Evolutionary conservation across 2,797 vertebrate species (phyloP).

Genomic region (Neosalanx taihuensis): DNA sequence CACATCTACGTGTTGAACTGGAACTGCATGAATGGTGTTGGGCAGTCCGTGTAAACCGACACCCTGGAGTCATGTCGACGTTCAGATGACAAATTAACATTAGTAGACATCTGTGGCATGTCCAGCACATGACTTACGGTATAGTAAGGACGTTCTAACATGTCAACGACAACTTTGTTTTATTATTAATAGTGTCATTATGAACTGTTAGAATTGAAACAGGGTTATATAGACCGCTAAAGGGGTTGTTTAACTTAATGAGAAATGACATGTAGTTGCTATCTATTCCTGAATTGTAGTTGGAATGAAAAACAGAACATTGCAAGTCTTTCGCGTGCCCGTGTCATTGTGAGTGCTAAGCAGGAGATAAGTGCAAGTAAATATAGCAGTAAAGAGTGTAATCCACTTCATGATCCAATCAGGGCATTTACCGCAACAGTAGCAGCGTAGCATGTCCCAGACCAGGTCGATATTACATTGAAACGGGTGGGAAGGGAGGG

Average conservation of each 20-base stretch:
- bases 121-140: neutral
- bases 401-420: conserved; percentile 12
- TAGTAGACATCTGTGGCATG: neutral
- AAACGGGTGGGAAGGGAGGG: neutral
- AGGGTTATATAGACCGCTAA: neutral
- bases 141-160: neutral
- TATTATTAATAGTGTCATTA: neutral
- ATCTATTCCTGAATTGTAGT: neutral
- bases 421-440: neutral
- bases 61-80: neutral
- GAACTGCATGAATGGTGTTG: neutral
- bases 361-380: conserved; percentile 10
- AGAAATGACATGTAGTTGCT: neutral
- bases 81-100: neutral
- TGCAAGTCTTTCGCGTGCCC: neutral
- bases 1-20: neutral
- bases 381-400: conserved; percentile 10
- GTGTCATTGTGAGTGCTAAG: neutral
- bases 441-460: neutral
- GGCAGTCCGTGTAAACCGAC: neutral
- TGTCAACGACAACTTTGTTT: neutral
- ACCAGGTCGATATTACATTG: neutral
- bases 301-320: neutral
- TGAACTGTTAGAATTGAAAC: neutral
- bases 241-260: no score